A percentile compares a stretch with the other conserved stretches of the same genome.
phyloP scores from a whole-genome alignment of 1,140 invertebrate species.

The Euborellia annulipes region DNA sequence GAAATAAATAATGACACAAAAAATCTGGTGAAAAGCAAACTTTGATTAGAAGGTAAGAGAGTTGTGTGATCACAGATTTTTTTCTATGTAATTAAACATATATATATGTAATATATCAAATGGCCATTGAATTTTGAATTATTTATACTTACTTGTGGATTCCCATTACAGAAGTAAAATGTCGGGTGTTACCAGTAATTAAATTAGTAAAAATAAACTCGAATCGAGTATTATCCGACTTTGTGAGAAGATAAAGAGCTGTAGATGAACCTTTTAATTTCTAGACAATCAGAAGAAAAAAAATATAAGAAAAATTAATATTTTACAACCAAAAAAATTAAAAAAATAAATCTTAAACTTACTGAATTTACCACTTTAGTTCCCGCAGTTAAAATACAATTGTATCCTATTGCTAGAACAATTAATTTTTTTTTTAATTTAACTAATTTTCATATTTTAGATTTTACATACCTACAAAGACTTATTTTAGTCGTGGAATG shows the following conservation, averaged over 20 bases:
- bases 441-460: conserved; percentile 7
- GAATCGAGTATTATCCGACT: conserved; percentile 68
- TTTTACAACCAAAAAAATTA: conserved; percentile 10
- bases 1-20: too few relatives aligned
- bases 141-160: conserved; percentile 48
- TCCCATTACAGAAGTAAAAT: conserved; percentile 83
- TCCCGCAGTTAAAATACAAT: conserved; percentile 64
- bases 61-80: too few relatives aligned
- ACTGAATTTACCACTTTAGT: conserved; percentile 79
- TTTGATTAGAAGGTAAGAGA: too few relatives aligned
- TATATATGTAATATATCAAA: too few relatives aligned
- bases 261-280: conserved; percentile 71
- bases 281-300: conserved; percentile 28
- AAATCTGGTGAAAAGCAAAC: too few relatives aligned
- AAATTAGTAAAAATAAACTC: conserved; percentile 97
- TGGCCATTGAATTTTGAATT: too few relatives aligned
- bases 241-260: conserved; percentile 76
- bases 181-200: conserved; percentile 58
- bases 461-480: conserved; percentile 55
- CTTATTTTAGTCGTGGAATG: conserved; percentile 73
- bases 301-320: conserved; percentile 8
- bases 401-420: conserved; percentile 75
- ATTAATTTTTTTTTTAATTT: conserved; percentile 11
- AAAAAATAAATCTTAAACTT: conserved; percentile 26
- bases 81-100: too few relatives aligned